These are phyloP conservation scores for Paradoxurus hermaphroditus DNA, from an alignment of 2,113 vertebrate species.

Conservation along the genomic window DNA sequence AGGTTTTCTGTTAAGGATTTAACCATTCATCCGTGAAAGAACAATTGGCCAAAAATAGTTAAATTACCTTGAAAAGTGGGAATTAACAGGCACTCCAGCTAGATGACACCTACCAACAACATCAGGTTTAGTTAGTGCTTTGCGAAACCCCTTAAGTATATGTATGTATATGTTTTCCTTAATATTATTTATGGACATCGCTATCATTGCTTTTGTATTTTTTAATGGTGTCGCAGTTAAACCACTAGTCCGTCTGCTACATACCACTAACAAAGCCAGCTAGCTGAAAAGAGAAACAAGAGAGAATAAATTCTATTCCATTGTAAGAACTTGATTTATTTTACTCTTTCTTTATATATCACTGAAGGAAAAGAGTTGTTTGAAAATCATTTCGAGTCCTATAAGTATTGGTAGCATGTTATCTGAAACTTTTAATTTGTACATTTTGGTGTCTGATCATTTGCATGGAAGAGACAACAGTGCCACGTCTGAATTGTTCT, in stretches of 20 bases:
- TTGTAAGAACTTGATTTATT: constrained; percentile 82
- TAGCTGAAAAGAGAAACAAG: constrained; percentile 79
- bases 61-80: neutral
- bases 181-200: constrained; percentile 1
- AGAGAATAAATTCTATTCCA: constrained; percentile 72
- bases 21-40: neutral
- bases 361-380: constrained; percentile 72
- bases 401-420: constrained; percentile 82
- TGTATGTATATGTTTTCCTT: neutral
- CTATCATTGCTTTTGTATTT: constrained; percentile 55
- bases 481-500: constrained; percentile 82
- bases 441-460: constrained; percentile 82
- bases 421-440: constrained; percentile 80
- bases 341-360: constrained; percentile 75
- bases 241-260: constrained; percentile 57
- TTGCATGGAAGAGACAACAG: constrained; percentile 87
- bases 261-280: constrained; percentile 76
- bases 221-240: constrained; percentile 8
- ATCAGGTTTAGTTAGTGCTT: constrained; percentile 15
- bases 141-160: neutral
- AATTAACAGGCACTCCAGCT: neutral
- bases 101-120: constrained; percentile 45
- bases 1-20: constrained; percentile 7
- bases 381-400: constrained; percentile 67
- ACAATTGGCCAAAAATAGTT: constrained; percentile 34